Base-by-base conservation (phyloP, 1,140 invertebrate genomes). In the Macrocentrus cingulum region DNA sequence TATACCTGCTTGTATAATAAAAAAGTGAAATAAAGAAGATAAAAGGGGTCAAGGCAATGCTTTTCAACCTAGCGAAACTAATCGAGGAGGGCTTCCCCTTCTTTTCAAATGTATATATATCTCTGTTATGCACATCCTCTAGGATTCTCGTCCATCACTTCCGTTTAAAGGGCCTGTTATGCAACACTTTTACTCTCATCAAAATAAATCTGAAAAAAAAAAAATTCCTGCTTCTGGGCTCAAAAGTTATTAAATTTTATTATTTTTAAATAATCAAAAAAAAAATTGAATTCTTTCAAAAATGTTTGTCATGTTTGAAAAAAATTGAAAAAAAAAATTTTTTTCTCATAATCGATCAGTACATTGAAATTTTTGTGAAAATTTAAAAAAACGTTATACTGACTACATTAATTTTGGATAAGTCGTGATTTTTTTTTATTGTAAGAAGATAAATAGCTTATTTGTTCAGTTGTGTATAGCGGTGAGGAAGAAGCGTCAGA, bases 1-100 rank as follows among this genome's bases (percentile, higher is more conserved):
- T 19, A 25, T 23, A 48, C 22, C 25, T 32, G 20, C 1, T 25
- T 15, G 4, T 6, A 49, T 34, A 34, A 29, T 20, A 13, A 23
- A n/a, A 41, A 34, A 13, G 34, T 3, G 37, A 19, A 29, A 49
- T 18, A 46, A 46, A 18, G 34, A 36, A 23, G 29, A 18, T 9
- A 11, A 45, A 16, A 32, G 23, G 39, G 52, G 39, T 44, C 37
- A 55, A 44, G 52, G 25, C 13, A 8, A 49, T 9, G 15, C 7
- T 39, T 39, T 39, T 39, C 11, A 39, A 13, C 13, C 36, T 8
- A 39, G 36, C 36, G 36, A 13, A 39, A 39, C 36, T 39, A 39
- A 39, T 39, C 36, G 36, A 39, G 15, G 36, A n/a, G n/a, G n/a
- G n/a, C 8, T 39, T 15, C 7, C 36, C 36, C 15, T 11, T 29